phyloP scores from a whole-genome alignment of 2,888 invertebrate species.

The Cosmia trapezina region DNA sequence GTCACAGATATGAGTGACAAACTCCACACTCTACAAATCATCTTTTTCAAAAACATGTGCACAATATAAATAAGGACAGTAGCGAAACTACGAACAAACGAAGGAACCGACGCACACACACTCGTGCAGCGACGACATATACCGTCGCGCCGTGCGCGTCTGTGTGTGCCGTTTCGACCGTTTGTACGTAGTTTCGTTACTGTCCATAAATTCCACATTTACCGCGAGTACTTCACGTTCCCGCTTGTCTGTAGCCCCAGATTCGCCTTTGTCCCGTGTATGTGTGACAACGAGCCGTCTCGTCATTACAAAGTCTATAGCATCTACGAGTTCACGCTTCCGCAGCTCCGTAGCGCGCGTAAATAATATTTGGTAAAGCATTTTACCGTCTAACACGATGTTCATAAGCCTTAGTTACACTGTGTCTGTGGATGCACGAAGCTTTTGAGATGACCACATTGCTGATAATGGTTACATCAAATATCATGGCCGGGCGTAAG shows the following conservation, averaged over 20 bases:
- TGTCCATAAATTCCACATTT: no score
- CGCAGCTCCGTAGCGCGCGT: not conserved
- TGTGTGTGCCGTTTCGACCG: no score
- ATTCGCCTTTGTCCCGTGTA: not conserved
- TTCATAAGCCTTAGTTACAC: not conserved
- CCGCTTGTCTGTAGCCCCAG: no score
- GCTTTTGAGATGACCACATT: not conserved
- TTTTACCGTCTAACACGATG: not conserved
- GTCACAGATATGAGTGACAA: not conserved
- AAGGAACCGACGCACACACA: no score
- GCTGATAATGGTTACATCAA: not conserved
- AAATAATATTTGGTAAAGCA: constrained; percentile 14
- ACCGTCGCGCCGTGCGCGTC: no score
- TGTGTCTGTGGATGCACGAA: not conserved
- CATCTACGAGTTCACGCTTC: not conserved
- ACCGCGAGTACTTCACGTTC: no score
- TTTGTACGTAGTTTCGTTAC: no score
- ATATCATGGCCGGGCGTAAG: not conserved
- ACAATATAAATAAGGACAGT: no score
- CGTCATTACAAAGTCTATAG: not conserved
- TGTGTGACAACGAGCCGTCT: not conserved
- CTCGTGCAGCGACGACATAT: no score
- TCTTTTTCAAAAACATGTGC: not conserved
- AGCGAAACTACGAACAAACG: no score
- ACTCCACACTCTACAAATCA: not conserved